These are phyloP conservation scores for Lissonota sp. DNA, from an alignment of 2,888 invertebrate species.

Conservation along the genomic window DNA sequence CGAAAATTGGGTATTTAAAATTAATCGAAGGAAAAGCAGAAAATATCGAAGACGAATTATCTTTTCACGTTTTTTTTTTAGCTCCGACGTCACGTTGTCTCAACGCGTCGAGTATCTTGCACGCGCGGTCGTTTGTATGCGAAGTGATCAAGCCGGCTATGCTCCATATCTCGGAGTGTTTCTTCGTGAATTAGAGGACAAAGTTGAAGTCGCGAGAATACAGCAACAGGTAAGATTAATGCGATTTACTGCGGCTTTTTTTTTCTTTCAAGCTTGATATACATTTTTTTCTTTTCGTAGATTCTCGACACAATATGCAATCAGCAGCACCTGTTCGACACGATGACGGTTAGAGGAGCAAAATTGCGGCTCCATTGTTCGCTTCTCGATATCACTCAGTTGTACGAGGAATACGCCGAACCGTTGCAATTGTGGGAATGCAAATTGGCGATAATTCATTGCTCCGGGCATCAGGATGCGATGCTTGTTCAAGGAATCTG, in stretches of 20 bases:
- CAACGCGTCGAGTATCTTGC: slow-evolving; percentile 96
- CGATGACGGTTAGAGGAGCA: slow-evolving; percentile 84
- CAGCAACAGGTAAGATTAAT: slow-evolving; percentile 86
- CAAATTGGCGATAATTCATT: slow-evolving; percentile 97
- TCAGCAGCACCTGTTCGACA: slow-evolving; percentile 78
- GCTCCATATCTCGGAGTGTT: slow-evolving; percentile 91
- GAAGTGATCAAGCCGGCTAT: slow-evolving; percentile 92
- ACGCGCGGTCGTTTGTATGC: slow-evolving; percentile 97
- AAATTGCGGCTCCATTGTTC: slow-evolving; percentile 91
- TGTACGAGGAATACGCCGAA: slow-evolving; percentile 97
- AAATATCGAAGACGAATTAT: background rate
- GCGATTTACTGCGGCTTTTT: slow-evolving; percentile 3
- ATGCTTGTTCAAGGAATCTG: slow-evolving; percentile 95
- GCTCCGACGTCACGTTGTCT: slow-evolving; percentile 89
- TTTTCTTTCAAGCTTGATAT: background rate
- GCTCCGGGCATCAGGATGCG: slow-evolving; percentile 96
- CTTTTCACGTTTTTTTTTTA: slow-evolving; percentile 80
- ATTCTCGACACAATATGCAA: slow-evolving; percentile 88
- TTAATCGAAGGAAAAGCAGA: background rate
- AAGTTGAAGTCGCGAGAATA: slow-evolving; percentile 95
- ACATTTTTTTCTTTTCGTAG: slow-evolving; percentile 75
- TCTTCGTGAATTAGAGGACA: slow-evolving; percentile 95
- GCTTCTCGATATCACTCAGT: slow-evolving; percentile 93
- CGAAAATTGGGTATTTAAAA: slow-evolving; percentile 86
- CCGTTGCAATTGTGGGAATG: slow-evolving; percentile 96